Evolutionary conservation across 2,113 vertebrate genomes (phyloP), one percentile per base, ranked within the genome.

Genomic region (Heterotis niloticus): DNA sequence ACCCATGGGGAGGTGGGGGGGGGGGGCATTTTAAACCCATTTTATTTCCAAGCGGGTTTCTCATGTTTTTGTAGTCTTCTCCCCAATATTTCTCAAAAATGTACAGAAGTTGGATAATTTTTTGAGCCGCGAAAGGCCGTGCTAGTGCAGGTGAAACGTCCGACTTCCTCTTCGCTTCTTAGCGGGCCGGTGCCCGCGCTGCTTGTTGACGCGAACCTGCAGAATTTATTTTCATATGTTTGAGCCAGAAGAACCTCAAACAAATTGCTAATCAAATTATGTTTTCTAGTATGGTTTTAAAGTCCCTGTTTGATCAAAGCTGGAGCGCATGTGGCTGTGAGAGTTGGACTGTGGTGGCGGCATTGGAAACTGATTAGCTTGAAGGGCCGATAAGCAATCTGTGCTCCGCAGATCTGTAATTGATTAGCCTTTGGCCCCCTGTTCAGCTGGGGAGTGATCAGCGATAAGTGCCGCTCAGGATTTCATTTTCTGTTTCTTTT

Each of bases 401-500:
- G 7, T 78, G 24, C 76, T 57, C 18, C 34, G 70, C 68, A 77
- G 68, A 76, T 77, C 20, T 75, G 71, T 78, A 59, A 74, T 81
- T 78, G 77, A 75, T 81, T 81, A 75, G 70, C 62, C 70, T 78
- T 75, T 75, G 69, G 69, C 68, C 76, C 62, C n/a, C 18, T 44
- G 62, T 74, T 78, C 52, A 67, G 69, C 75, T 73, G 62, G 59
- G 51, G 56, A 56, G 44, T 74, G 78, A 74, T 79, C 79, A 75
- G 24, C n/a, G 78, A 74, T 65, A 54, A 72, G 66, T 34, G 69
- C 28, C 26, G 56, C 54, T 11, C 56, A 7, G 57, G 59, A 62
- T 20, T 13, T 18, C 59, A 52, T 73, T 65, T 9, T 70, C 44
- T 80, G 70, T 73, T 26, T 20, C 64, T 57, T 67, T 52, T 72